Conservation (phyloP, 2,888 invertebrate genomes). For the Lamproptera curius region DNA sequence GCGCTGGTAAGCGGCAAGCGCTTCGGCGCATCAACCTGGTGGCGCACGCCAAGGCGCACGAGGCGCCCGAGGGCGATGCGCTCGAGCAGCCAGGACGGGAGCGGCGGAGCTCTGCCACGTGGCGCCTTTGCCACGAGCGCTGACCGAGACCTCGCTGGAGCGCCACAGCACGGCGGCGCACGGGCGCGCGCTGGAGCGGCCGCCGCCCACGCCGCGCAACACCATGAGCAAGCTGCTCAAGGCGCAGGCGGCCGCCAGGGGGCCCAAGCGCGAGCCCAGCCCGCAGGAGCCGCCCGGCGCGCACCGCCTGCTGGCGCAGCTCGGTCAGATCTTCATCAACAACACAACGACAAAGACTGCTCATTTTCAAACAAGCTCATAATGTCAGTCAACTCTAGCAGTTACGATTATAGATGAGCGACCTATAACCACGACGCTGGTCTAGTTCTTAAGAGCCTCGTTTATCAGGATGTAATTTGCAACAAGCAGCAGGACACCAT, state of each 20-base stretch:
- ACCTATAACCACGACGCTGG: too few species aligned
- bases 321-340: constrained; percentile 16
- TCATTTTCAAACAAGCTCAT: too few species aligned
- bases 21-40: constrained; percentile 73
- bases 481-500: too few species aligned
- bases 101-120: constrained; percentile 44
- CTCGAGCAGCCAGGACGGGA: constrained; percentile 24
- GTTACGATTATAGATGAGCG: too few species aligned
- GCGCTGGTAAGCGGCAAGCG: constrained; percentile 76
- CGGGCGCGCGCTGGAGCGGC: constrained; percentile 66
- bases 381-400: too few species aligned
- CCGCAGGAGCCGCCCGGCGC: background rate
- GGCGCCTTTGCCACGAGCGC: constrained; percentile 64
- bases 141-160: constrained; percentile 69
- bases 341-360: too few species aligned
- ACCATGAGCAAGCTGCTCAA: constrained; percentile 75
- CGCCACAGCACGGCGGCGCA: constrained; percentile 60
- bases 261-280: constrained; percentile 22
- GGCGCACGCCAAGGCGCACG: constrained; percentile 67
- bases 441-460: too few species aligned
- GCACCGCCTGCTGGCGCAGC: constrained; percentile 5
- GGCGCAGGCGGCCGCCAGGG: constrained; percentile 55
- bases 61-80: constrained; percentile 16
- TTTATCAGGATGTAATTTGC: too few species aligned
- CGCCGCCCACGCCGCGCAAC: constrained; percentile 68